Conservation (phyloP, 2,888 invertebrate genomes). For the Lasius platythorax region DNA sequence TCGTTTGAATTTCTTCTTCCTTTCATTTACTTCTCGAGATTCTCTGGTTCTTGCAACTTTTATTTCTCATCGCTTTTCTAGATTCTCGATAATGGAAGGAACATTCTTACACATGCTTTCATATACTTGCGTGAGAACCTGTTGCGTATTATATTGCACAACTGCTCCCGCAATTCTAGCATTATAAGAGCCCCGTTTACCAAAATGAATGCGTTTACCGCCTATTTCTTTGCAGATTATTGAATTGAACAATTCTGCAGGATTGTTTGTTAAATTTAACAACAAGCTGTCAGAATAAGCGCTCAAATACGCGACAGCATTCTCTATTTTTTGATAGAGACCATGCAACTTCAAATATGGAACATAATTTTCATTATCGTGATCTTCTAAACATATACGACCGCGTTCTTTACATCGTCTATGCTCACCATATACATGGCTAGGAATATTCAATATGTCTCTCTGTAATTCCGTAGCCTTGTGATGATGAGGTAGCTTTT, state of each 20-base stretch:
- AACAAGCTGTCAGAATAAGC: no score
- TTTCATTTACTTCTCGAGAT: background rate
- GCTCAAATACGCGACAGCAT: slow-evolving; percentile 11
- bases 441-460: background rate
- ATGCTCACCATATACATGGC: background rate
- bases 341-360: background rate
- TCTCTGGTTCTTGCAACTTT: background rate
- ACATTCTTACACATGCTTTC: background rate
- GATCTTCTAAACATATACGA: no score
- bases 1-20: background rate
- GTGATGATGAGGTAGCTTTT: background rate
- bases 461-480: background rate
- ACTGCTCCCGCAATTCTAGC: slow-evolving; percentile 53
- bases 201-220: no score
- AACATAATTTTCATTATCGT: background rate
- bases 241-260: slow-evolving; percentile 27
- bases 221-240: slow-evolving; percentile 43
- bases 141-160: slow-evolving; percentile 77
- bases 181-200: slow-evolving; percentile 38
- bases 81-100: background rate
- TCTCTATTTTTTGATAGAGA: slow-evolving; percentile 1
- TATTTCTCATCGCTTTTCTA: background rate
- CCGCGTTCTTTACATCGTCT: no score
- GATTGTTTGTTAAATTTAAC: slow-evolving; percentile 38
- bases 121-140: background rate